phyloP scores from a whole-genome alignment of 30 jellyfish, hydroid and myxozoan genomes.

The Chrysaora quinquecirrha region DNA sequence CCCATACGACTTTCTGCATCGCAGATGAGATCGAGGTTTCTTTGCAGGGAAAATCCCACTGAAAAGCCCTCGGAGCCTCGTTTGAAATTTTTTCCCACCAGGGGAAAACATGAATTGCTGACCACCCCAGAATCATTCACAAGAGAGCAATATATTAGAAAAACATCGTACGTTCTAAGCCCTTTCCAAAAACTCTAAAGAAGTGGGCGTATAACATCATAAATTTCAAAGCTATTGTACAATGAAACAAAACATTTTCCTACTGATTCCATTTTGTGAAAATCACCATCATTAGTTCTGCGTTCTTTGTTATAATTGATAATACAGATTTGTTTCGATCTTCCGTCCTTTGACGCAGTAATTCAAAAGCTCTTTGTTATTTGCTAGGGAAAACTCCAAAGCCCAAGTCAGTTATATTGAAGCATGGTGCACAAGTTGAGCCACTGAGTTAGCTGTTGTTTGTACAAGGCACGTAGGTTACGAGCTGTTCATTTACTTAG shows the following conservation, averaged over 20 bases:
- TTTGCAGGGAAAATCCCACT: too few relatives aligned
- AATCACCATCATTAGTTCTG: neutral
- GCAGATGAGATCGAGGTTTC: too few relatives aligned
- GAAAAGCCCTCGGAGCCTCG: too few relatives aligned
- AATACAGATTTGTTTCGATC: neutral
- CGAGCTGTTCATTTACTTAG: neutral
- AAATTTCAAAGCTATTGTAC: neutral
- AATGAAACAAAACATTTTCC: neutral
- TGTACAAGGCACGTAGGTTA: neutral
- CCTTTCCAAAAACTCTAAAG: too few relatives aligned
- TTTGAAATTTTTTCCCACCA: too few relatives aligned
- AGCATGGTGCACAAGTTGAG: neutral
- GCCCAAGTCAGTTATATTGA: neutral
- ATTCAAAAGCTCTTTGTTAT: neutral
- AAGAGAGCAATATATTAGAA: too few relatives aligned
- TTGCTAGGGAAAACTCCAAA: neutral
- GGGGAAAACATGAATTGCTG: too few relatives aligned
- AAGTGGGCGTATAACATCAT: neutral
- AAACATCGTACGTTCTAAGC: too few relatives aligned
- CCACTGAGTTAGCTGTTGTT: neutral
- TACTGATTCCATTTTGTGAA: neutral
- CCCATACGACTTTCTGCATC: too few relatives aligned
- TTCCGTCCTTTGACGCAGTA: neutral
- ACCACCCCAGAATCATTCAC: too few relatives aligned
- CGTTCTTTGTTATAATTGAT: neutral